These are phyloP conservation scores for Ibidorhyncha struthersii DNA, from an alignment of 2,113 vertebrate genomes.

Conservation along the genomic window DNA sequence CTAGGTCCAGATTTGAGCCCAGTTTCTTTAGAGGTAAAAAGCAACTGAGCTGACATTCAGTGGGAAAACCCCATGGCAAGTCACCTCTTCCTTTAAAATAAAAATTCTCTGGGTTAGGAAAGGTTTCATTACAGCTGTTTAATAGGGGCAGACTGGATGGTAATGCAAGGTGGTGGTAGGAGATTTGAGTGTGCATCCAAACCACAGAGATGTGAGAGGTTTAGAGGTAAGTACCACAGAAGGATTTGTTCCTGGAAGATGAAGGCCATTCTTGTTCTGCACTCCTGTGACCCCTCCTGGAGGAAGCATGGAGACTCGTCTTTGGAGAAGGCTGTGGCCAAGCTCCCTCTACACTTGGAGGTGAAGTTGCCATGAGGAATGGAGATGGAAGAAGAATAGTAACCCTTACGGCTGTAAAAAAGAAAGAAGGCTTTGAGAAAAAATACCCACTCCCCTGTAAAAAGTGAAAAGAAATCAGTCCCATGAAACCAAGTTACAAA, in stretches of 20 bases:
- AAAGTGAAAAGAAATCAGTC: background rate
- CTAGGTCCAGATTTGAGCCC: background rate
- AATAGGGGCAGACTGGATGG: background rate
- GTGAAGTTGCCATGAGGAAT: background rate
- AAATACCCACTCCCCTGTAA: background rate
- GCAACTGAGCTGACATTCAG: background rate
- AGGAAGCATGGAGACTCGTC: background rate
- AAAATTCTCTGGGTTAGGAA: background rate
- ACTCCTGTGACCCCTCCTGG: constrained; percentile 4
- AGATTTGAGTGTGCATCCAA: background rate
- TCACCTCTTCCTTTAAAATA: background rate
- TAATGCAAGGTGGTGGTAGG: background rate
- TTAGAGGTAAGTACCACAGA: background rate
- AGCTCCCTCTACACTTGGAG: background rate
- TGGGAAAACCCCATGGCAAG: background rate
- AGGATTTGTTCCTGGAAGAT: background rate
- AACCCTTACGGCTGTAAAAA: background rate
- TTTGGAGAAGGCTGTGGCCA: background rate
- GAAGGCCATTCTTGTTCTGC: background rate
- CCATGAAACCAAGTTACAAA: background rate
- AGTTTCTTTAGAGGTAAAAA: background rate
- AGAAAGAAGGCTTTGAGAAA: background rate
- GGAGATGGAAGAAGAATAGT: background rate
- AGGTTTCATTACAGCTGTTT: background rate
- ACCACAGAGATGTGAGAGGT: background rate